A percentile compares a stretch with the other conserved stretches of the same genome.
Evolutionary conservation across 2,888 invertebrate genomes (phyloP).

Genomic region (Dermolepida albohirtum): DNA sequence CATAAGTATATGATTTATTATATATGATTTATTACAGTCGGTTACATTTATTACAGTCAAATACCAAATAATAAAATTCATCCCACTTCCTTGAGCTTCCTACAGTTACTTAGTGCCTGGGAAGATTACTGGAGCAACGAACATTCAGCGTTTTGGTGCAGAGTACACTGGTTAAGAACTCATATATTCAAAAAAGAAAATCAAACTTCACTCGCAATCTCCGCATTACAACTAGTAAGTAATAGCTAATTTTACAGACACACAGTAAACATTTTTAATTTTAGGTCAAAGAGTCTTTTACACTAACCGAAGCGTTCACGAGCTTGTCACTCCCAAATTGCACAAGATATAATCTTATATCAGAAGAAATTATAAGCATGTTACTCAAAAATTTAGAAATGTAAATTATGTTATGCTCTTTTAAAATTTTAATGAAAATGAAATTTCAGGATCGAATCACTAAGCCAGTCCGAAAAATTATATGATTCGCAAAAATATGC

Average conservation of each 20-base stretch:
- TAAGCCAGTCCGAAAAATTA: slow-evolving; percentile 76
- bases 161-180: slow-evolving; percentile 70
- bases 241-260: slow-evolving; percentile 45
- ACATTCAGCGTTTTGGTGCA: slow-evolving; percentile 64
- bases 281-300: slow-evolving; percentile 15
- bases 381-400: slow-evolving; percentile 68
- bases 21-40: no score
- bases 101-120: slow-evolving; percentile 66
- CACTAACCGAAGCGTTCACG: background rate
- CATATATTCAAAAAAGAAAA: slow-evolving; percentile 68
- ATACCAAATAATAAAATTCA: slow-evolving; percentile 55
- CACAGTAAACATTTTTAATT: background rate
- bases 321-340: slow-evolving; percentile 66
- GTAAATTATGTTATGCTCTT: slow-evolving; percentile 54
- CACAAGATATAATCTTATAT: slow-evolving; percentile 67
- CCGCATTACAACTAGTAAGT: slow-evolving; percentile 66
- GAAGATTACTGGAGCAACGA: slow-evolving; percentile 65
- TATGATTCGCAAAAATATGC: slow-evolving; percentile 74
- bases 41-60: slow-evolving; percentile 12
- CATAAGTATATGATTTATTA: no score
- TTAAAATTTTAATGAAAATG: slow-evolving; percentile 25
- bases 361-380: slow-evolving; percentile 64
- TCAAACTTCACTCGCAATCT: slow-evolving; percentile 67
- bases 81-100: slow-evolving; percentile 65
- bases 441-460: slow-evolving; percentile 64